These are phyloP conservation scores for Heloderma charlesbogerti DNA, from an alignment of 2,113 vertebrate genomes.

Conservation along the genomic window DNA sequence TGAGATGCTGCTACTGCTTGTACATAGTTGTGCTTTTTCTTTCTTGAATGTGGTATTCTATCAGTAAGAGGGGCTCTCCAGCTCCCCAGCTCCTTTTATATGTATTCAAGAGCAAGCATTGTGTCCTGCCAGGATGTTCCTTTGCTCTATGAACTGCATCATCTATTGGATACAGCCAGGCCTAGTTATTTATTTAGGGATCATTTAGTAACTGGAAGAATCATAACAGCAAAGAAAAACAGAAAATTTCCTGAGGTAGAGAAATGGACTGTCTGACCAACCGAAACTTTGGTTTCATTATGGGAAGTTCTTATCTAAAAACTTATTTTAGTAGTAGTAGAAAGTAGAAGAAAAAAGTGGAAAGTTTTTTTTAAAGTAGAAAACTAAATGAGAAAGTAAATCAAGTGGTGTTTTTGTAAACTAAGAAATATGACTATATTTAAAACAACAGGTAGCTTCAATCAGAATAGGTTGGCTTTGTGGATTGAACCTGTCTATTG, in stretches of 20 bases:
- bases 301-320: conserved; percentile 50
- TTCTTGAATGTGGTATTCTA: conserved; percentile 28
- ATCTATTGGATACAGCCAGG: conserved; percentile 3
- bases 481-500: background rate
- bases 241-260: background rate
- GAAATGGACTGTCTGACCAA: conserved; percentile 31
- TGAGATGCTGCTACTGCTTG: background rate
- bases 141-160: background rate
- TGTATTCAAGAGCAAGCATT: conserved; percentile 28
- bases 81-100: conserved; percentile 12
- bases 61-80: background rate
- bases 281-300: background rate
- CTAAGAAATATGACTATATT: conserved; percentile 18
- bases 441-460: background rate
- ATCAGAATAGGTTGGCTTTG: background rate
- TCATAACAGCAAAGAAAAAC: background rate
- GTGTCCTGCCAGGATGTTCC: conserved; percentile 8
- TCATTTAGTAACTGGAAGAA: conserved; percentile 7
- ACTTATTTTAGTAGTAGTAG: background rate
- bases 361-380: background rate
- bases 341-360: background rate
- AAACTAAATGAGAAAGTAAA: conserved; percentile 15
- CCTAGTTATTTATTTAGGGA: background rate
- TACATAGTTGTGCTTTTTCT: background rate
- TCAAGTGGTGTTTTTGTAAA: conserved; percentile 2